Percentiles rank a stretch among this genome's conserved stretches.
Conservation (phyloP, 2,888 invertebrate genomes). For the Cataglyphis albicans region DNA sequence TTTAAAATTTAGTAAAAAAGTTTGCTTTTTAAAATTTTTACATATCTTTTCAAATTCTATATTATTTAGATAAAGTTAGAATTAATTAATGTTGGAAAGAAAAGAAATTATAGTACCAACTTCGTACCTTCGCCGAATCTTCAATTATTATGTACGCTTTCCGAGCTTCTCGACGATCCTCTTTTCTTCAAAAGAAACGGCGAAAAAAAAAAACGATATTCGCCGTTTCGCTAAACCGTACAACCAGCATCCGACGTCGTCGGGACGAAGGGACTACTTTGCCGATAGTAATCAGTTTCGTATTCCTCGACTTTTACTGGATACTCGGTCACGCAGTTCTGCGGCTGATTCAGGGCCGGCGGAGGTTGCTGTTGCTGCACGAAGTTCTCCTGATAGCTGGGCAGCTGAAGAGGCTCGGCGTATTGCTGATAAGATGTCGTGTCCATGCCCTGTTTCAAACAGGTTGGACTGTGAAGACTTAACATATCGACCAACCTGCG, state of each 20-base stretch:
- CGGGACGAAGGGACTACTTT: slow-evolving; percentile 81
- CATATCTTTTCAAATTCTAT: neutral
- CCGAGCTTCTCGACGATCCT: slow-evolving; percentile 42
- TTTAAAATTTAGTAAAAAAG: neutral
- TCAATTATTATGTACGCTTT: neutral
- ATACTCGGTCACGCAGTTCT: slow-evolving; percentile 82
- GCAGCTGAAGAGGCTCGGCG: slow-evolving; percentile 80
- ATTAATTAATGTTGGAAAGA: slow-evolving; percentile 12
- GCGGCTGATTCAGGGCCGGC: slow-evolving; percentile 80
- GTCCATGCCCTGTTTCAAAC: slow-evolving; percentile 87
- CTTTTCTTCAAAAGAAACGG: slow-evolving; percentile 10
- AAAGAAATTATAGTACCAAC: neutral
- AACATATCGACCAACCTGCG: slow-evolving; percentile 93
- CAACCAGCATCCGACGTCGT: slow-evolving; percentile 83
- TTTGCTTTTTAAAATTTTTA: neutral
- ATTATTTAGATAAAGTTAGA: neutral
- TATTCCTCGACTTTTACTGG: slow-evolving; percentile 84
- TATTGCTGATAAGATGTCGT: slow-evolving; percentile 85
- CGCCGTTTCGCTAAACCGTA: slow-evolving; percentile 79
- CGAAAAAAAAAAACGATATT: slow-evolving; percentile 22
- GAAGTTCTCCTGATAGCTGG: slow-evolving; percentile 85
- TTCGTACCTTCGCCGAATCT: neutral
- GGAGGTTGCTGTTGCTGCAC: slow-evolving; percentile 74
- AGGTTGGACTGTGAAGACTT: slow-evolving; percentile 91
- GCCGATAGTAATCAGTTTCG: slow-evolving; percentile 82